Evolutionary conservation across 2,888 invertebrate species (phyloP), one percentile per base, ranked within the genome.

Genomic region (Dynastes tityus): DNA sequence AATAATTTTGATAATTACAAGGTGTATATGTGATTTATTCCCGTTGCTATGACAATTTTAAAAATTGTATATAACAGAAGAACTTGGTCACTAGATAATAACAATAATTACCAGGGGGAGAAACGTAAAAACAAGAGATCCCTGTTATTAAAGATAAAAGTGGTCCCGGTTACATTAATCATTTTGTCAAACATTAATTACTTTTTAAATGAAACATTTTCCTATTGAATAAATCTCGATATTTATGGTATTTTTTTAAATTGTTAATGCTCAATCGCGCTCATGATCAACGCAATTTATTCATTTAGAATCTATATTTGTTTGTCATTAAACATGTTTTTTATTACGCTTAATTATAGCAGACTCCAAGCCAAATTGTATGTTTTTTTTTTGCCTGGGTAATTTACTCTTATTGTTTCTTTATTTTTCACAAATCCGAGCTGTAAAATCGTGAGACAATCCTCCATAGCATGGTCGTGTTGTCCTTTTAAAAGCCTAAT

Each of bases 141-240:
- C 85, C 86, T 86, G 85, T 87, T 83, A 88, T 88, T 88, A 85
- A 81, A 82, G 83, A 85, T 83, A 80, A 8, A 45, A 45, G 83
- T 82, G 83, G 83, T 84, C 84, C 84, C 85, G 85, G 84, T 84
- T 85, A 86, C 85, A 88, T 88, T 87, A 87, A 88, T 88, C 87
- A 88, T 87, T 86, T 87, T 88, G 87, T 87, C 87, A 87, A 86
- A 86, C 85, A 86, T 86, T 87, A 88, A 88, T 88, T 87, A 87
- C 86, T 84, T 84, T 82, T 85, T 84, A 11, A 45, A 11, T 2
- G 11, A 45, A 45, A 45, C 11, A 45, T 45, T 45, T 45, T 45
- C 8, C 45, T 9, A 45, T 2, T 11, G 11, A 45, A 45, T 11
- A 45, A 45, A 45, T 11, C 8, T 45, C 45, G 11, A 45, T 11